phyloP scores from a whole-genome alignment of 2,797 vertebrate genomes.

The Falco cherrug region DNA sequence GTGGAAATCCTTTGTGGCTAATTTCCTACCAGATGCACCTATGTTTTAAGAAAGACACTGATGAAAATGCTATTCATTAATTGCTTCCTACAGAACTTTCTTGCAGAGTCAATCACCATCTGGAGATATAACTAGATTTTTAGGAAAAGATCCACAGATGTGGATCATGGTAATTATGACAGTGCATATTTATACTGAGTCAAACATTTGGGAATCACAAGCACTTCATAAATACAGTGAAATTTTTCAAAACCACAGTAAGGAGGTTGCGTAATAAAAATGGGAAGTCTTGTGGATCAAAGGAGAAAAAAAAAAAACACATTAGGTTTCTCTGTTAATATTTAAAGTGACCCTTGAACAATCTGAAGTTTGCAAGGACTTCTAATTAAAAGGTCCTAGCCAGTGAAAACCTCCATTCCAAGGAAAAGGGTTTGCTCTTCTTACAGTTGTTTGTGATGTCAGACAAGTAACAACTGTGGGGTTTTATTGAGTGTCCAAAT shows the following conservation, averaged over 20 bases:
- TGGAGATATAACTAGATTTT: not conserved
- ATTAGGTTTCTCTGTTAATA: not conserved
- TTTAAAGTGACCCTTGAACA: not conserved
- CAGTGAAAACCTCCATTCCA: not conserved
- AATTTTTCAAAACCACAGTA: not conserved
- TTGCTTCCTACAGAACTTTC: not conserved
- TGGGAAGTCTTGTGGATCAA: not conserved
- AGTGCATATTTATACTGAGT: rapidly evolving
- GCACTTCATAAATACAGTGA: not conserved
- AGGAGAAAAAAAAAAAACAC: not conserved
- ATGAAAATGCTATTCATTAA: slow-evolving; percentile 2
- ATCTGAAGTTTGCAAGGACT: not conserved
- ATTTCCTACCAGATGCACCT: not conserved
- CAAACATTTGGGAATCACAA: not conserved
- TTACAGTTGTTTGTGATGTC: not conserved
- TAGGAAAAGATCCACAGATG: not conserved
- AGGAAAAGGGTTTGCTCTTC: not conserved
- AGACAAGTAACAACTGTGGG: not conserved
- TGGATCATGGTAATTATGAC: not conserved
- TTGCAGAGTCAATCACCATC: not conserved
- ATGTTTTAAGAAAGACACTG: not conserved
- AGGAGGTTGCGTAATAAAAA: not conserved
- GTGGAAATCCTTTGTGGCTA: not conserved
- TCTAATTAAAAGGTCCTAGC: not conserved
- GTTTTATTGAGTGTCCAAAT: not conserved